Percentiles rank a stretch among this genome's conserved stretches.
These are phyloP conservation scores for Lithosia quadra DNA, from an alignment of 2,888 invertebrate species.

Conservation along the genomic window DNA sequence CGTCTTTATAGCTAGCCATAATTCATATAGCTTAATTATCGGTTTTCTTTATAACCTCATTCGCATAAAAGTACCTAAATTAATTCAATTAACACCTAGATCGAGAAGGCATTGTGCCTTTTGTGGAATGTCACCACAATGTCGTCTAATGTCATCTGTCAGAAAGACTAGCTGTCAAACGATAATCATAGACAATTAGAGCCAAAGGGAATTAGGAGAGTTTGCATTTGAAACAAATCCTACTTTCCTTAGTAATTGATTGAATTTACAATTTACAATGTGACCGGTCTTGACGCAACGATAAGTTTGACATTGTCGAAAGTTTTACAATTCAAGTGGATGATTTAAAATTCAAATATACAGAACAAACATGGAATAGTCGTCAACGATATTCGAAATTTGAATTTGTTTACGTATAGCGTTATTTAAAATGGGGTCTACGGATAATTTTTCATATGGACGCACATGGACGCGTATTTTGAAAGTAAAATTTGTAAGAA, in stretches of 20 bases:
- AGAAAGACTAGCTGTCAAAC: too few species aligned
- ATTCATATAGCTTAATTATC: too few species aligned
- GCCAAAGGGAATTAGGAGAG: not conserved
- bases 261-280: not conserved
- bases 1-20: too few species aligned
- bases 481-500: not conserved
- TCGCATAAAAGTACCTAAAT: too few species aligned
- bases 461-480: not conserved
- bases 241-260: not conserved
- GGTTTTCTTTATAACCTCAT: too few species aligned
- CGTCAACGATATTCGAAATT: conserved; percentile 2
- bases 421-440: conserved; percentile 5
- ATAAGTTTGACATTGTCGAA: conserved; percentile 37
- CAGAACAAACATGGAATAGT: not conserved
- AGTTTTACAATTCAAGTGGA: conserved; percentile 23
- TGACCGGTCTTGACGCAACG: not conserved
- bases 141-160: too few species aligned
- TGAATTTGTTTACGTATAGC: not conserved
- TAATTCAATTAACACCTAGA: too few species aligned
- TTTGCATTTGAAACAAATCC: not conserved
- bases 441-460: not conserved
- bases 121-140: too few species aligned
- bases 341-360: conserved; percentile 11
- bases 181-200: too few species aligned
- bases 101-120: too few species aligned